A percentile compares a stretch with the other conserved stretches of the same genome.
Evolutionary conservation across 2,888 invertebrate genomes (phyloP).

Genomic region (Neoitamus cyanurus): DNA sequence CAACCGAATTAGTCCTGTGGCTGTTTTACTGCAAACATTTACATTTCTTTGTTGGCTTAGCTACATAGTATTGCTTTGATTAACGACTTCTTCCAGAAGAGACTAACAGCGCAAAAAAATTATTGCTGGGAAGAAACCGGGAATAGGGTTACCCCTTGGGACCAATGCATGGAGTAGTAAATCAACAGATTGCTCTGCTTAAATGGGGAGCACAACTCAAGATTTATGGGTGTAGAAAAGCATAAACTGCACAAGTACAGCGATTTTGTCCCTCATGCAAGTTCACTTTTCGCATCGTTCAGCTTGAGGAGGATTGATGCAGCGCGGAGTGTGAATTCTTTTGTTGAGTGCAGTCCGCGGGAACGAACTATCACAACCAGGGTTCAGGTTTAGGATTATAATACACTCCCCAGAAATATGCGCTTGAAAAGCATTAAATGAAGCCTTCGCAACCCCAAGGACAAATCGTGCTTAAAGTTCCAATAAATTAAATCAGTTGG

Average conservation of each 20-base stretch:
- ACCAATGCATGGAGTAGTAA: background rate
- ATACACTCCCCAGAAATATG: background rate
- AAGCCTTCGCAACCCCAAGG: background rate
- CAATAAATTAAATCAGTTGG: background rate
- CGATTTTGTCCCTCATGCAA: background rate
- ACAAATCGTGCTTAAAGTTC: background rate
- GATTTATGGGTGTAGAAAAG: background rate
- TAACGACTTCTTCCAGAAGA: background rate
- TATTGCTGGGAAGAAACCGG: background rate
- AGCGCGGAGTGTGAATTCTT: background rate
- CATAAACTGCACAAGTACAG: background rate
- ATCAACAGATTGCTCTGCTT: background rate
- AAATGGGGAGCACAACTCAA: background rate
- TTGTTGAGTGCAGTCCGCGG: background rate
- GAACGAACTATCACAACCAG: background rate
- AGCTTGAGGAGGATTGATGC: background rate
- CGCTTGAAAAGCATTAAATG: background rate
- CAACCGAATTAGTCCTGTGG: background rate
- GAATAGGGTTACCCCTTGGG: background rate
- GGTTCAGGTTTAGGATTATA: background rate
- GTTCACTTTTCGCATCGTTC: background rate
- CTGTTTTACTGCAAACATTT: background rate
- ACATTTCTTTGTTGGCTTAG: background rate
- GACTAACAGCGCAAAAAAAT: background rate
- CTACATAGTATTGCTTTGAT: background rate